Percentiles rank a stretch among this genome's conserved stretches.
Evolutionary conservation across 2,797 vertebrate genomes (phyloP).

Genomic region (Eulemur rubriventer): DNA sequence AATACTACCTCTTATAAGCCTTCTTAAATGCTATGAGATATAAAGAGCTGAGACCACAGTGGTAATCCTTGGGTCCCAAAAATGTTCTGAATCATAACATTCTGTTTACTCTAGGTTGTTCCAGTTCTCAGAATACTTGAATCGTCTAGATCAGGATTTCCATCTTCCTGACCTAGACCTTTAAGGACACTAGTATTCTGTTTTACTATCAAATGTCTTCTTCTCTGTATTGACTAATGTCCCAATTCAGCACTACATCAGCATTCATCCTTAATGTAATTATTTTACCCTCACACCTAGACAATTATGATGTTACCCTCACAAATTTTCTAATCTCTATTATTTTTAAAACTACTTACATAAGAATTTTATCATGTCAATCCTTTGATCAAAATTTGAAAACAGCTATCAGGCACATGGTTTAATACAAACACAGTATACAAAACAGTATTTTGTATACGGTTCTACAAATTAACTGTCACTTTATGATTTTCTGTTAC

Average conservation of each 20-base stretch:
- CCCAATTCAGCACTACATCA: not conserved
- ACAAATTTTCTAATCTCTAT: not conserved
- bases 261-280: not conserved
- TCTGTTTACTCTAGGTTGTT: not conserved
- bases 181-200: not conserved
- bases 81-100: not conserved
- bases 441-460: not conserved
- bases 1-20: not conserved
- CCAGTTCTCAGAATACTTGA: not conserved
- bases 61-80: rapidly evolving
- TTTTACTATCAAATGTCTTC: not conserved
- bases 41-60: not conserved
- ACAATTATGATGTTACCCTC: not conserved
- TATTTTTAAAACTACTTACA: not conserved
- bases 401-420: not conserved
- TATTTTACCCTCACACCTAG: not conserved
- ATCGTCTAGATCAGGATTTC: not conserved
- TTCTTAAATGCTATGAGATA: not conserved
- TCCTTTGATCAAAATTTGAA: not conserved
- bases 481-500: not conserved
- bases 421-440: not conserved
- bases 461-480: not conserved
- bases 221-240: not conserved
- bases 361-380: not conserved
- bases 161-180: not conserved